phyloP scores from a whole-genome alignment of 1,140 invertebrate species.

The Psilanteris sp. region DNA sequence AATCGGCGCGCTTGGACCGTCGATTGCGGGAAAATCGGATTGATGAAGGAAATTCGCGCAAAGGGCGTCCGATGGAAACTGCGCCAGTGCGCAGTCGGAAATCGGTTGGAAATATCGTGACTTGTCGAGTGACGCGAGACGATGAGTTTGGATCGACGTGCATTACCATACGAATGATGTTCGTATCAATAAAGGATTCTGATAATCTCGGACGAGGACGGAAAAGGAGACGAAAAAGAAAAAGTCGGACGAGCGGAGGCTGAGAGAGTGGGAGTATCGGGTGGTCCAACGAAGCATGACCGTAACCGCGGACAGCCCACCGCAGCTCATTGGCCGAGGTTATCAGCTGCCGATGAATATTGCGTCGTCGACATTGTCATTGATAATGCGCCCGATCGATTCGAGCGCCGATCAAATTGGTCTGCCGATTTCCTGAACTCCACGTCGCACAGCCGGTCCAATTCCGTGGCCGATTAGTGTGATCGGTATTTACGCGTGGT shows the following conservation, averaged over 20 bases:
- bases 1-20: too few species aligned
- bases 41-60: too few species aligned
- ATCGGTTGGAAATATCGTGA: too few species aligned
- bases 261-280: slow-evolving; percentile 68
- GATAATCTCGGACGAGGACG: slow-evolving; percentile 64
- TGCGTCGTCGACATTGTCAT: slow-evolving; percentile 60
- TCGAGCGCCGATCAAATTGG: too few species aligned
- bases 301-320: slow-evolving; percentile 76
- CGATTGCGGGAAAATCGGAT: too few species aligned
- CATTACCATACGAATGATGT: slow-evolving; percentile 12
- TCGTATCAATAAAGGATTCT: slow-evolving; percentile 61
- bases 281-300: slow-evolving; percentile 75
- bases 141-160: background rate
- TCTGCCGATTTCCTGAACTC: too few species aligned
- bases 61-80: too few species aligned
- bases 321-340: slow-evolving; percentile 76
- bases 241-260: slow-evolving; percentile 33
- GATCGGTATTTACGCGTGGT: too few species aligned
- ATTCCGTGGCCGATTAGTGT: too few species aligned
- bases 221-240: slow-evolving; percentile 61
- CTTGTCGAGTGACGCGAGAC: too few species aligned
- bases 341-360: slow-evolving; percentile 64
- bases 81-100: too few species aligned
- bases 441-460: too few species aligned
- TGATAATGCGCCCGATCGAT: slow-evolving; percentile 35